Evolutionary conservation across 2,888 invertebrate species (phyloP).

Genomic region (Polydrusus cervinus): DNA sequence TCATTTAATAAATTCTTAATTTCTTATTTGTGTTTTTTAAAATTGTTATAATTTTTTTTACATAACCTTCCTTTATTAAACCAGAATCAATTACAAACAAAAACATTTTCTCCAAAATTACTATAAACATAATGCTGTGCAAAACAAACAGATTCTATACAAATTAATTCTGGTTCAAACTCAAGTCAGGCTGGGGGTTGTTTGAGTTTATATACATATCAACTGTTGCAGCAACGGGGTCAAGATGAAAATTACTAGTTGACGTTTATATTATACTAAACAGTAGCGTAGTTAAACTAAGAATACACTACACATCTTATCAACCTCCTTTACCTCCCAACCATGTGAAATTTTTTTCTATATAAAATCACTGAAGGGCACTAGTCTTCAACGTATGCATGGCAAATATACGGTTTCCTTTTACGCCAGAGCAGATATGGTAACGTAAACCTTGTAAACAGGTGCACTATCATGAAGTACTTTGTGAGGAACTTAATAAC

Average conservation of each 20-base stretch:
- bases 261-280: slow-evolving; percentile 17
- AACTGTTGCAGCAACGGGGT: slow-evolving; percentile 35
- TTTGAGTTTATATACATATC: slow-evolving; percentile 38
- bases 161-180: slow-evolving; percentile 38
- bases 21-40: not conserved
- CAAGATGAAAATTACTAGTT: slow-evolving; percentile 37
- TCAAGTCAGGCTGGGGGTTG: slow-evolving; percentile 36
- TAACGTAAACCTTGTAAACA: too few species aligned
- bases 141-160: slow-evolving; percentile 39
- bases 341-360: too few species aligned
- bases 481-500: too few species aligned
- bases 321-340: too few species aligned
- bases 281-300: not conserved
- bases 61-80: not conserved
- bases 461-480: too few species aligned
- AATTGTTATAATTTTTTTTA: too few species aligned
- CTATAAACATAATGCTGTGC: slow-evolving; percentile 14
- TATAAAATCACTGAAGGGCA: too few species aligned
- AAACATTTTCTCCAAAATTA: not conserved
- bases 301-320: too few species aligned
- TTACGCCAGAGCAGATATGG: too few species aligned
- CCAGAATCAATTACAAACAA: not conserved
- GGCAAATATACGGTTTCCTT: too few species aligned
- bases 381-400: too few species aligned
- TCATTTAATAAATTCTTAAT: too few species aligned